Conservation (phyloP, 2,888 invertebrate species). For the Hoplodrina blanda region DNA sequence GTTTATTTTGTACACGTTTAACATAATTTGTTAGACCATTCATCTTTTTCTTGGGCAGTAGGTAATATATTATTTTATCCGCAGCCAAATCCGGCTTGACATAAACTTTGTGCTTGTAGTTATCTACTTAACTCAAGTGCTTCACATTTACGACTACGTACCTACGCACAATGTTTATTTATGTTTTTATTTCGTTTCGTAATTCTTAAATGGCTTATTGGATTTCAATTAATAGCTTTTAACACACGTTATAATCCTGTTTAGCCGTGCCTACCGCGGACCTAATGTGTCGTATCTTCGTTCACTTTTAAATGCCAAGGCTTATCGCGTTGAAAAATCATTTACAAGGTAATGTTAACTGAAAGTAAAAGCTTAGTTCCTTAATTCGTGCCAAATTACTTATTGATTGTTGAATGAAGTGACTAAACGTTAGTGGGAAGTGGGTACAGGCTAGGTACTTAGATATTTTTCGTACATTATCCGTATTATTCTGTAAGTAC, state of each 20-base stretch:
- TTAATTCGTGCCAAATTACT: slow-evolving; percentile 48
- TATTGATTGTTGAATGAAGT: slow-evolving; percentile 39
- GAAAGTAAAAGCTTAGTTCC: slow-evolving; percentile 69
- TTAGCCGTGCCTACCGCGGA: slow-evolving; percentile 63
- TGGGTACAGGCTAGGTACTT: slow-evolving; percentile 1
- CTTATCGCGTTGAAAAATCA: slow-evolving; percentile 67
- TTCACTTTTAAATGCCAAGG: slow-evolving; percentile 83
- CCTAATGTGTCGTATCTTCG: slow-evolving; percentile 78
- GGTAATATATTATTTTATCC: slow-evolving; percentile 21
- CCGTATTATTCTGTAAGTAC: background rate
- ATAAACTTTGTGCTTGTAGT: slow-evolving; percentile 3
- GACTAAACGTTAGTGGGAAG: slow-evolving; percentile 11
- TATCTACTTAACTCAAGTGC: slow-evolving; percentile 10
- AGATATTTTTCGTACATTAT: slow-evolving; percentile 12
- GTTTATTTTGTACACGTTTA: slow-evolving; percentile 37
- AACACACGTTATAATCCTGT: slow-evolving; percentile 69
- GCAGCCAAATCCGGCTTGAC: slow-evolving; percentile 25
- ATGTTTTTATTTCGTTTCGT: slow-evolving; percentile 57
- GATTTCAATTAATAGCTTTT: slow-evolving; percentile 67
- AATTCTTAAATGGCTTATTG: slow-evolving; percentile 68
- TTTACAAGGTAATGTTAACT: slow-evolving; percentile 68
- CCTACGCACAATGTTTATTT: slow-evolving; percentile 43
- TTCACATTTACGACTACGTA: slow-evolving; percentile 33
- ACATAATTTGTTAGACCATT: slow-evolving; percentile 36
- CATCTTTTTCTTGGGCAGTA: slow-evolving; percentile 25